Percentiles rank a stretch among this genome's conserved stretches.
Evolutionary conservation across 2,888 invertebrate genomes (phyloP).

Genomic region (Sthenelais limicola): DNA sequence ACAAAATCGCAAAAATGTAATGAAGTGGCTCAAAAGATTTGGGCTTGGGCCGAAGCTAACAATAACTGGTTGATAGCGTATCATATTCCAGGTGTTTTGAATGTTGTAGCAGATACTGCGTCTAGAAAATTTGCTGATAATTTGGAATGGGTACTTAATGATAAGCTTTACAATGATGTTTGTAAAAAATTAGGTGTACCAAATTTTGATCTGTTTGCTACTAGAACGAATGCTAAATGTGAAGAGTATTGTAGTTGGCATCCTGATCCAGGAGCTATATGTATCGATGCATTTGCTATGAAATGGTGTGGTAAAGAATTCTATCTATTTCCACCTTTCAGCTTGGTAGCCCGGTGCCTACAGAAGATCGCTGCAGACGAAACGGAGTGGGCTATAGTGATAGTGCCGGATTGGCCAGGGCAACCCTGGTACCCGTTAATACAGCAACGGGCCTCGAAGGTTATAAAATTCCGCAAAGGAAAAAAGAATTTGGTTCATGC

Average conservation of each 20-base stretch:
- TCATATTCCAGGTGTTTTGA: background rate
- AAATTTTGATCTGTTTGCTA: slow-evolving; percentile 8
- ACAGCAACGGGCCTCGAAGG: too few relatives aligned
- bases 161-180: background rate
- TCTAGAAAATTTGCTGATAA: slow-evolving; percentile 2
- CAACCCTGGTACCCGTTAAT: background rate
- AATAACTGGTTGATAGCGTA: background rate
- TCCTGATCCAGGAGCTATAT: background rate
- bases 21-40: background rate
- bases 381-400: background rate
- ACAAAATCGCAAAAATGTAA: background rate
- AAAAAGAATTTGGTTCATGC: background rate
- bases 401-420: slow-evolving; percentile 9
- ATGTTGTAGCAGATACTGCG: background rate
- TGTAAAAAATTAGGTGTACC: background rate
- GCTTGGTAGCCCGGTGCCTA: background rate
- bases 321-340: slow-evolving; percentile 19
- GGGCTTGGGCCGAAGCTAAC: slow-evolving; percentile 12
- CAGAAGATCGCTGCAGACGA: background rate
- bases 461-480: background rate
- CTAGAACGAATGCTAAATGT: background rate
- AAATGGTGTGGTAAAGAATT: background rate
- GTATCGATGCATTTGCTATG: slow-evolving; percentile 7
- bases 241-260: background rate
- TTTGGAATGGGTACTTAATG: background rate